Base-by-base conservation (phyloP, 2,113 vertebrate genomes). In the Pluvianellus socialis region DNA sequence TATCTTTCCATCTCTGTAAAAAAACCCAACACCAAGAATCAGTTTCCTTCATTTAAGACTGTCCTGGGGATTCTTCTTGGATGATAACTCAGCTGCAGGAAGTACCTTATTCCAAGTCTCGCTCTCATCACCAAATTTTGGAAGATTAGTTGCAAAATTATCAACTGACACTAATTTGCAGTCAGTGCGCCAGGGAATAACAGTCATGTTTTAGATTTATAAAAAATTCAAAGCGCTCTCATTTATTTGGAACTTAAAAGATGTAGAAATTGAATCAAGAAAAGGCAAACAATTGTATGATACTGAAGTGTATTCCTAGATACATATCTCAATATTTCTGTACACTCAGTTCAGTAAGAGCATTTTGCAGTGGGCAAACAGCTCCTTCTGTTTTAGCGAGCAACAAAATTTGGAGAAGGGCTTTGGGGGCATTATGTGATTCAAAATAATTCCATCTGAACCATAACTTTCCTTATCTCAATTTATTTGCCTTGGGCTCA, bases 11-110 rank as follows among this genome's bases (percentile, higher is more conserved):
- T 55, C 21, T 79, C 38, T 0, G 0, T 66, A 61, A 21, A 35
- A 16, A 4, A 12, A 27, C 44, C 45, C 10, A 49, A 22, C 59
- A 61, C 38, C 38, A 38, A 38, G 38, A 32, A 4, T 8, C 22
- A 28, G 11, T 89, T 93, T 88, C 35, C 44, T 89, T 92, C 81
- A 84, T 92, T 96, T 91, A 74, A 88, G 38, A 22, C 42, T 79
- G 42, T 52, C 35, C 14, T 70, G 28, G 35, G 75, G 38, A 90
- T 87, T 89, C 59, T 74, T 86, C 56, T 94, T 79, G 77, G 80
- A 94, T 85, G 32, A 50, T 75, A 76, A 79, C 26, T 89, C 79
- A n/a, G 32, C 53, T 94, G 58, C 28, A 94, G 62, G 73, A 95
- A 76, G 49, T 30, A 20, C 28, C 38, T 89, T 61, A 62, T 92